phyloP scores from a whole-genome alignment of 2,113 vertebrate genomes.

The Heptranchias perlo region DNA sequence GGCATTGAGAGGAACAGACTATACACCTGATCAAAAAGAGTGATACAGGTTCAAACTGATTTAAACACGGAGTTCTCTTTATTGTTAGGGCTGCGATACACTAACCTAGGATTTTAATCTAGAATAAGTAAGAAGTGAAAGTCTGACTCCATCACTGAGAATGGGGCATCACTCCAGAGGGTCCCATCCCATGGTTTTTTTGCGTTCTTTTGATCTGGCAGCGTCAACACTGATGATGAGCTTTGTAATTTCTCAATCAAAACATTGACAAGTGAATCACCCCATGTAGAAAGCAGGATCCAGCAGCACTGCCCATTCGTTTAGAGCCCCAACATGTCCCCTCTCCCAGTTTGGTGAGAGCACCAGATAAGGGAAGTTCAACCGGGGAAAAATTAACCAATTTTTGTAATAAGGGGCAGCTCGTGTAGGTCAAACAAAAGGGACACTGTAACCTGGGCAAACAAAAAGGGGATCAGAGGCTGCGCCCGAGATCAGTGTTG shows the following conservation, averaged over 20 bases:
- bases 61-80: neutral
- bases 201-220: neutral
- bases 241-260: neutral
- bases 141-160: neutral
- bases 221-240: neutral
- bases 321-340: neutral
- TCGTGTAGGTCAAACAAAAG: conserved; percentile 21
- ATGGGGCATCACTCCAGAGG: neutral
- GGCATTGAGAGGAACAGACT: neutral
- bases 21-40: neutral
- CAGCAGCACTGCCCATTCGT: neutral
- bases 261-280: neutral
- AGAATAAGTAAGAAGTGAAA: neutral
- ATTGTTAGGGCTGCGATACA: neutral
- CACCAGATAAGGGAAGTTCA: neutral
- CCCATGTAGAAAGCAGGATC: neutral
- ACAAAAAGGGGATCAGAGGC: conserved; percentile 19
- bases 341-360: neutral
- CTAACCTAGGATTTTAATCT: neutral
- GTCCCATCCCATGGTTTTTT: neutral
- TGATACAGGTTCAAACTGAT: neutral
- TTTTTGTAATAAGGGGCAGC: neutral
- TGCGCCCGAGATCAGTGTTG: conserved; percentile 17
- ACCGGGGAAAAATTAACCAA: neutral
- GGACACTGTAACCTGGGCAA: conserved; percentile 10